These are phyloP conservation scores for Barypeithes pellucidus DNA, from an alignment of 2,888 invertebrate species.

Conservation along the genomic window DNA sequence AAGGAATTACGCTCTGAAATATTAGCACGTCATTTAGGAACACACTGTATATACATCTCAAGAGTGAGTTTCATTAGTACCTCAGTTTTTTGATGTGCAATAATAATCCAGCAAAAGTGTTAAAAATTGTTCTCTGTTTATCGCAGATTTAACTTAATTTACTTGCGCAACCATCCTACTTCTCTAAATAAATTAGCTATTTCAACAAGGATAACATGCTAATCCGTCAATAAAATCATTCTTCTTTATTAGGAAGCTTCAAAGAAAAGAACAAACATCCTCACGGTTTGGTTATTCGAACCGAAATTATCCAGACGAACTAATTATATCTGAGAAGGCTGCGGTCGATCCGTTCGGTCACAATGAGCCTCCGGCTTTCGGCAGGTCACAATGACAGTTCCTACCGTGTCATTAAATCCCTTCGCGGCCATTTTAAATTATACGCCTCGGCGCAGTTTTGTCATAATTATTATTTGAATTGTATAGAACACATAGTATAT, in stretches of 20 bases:
- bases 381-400: constrained; percentile 67
- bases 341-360: constrained; percentile 36
- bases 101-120: too few species aligned
- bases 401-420: constrained; percentile 49
- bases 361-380: constrained; percentile 62
- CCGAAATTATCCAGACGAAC: constrained; percentile 42
- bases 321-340: constrained; percentile 42
- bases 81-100: too few species aligned
- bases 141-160: too few species aligned
- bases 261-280: constrained; percentile 5
- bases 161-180: too few species aligned
- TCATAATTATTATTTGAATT: constrained; percentile 68
- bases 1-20: too few species aligned
- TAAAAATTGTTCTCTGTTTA: too few species aligned
- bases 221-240: too few species aligned
- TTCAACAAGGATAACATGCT: too few species aligned
- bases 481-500: constrained; percentile 58
- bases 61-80: too few species aligned
- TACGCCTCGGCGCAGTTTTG: constrained; percentile 66
- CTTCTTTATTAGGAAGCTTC: too few species aligned
- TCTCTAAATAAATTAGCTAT: background rate
- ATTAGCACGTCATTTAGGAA: too few species aligned
- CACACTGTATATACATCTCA: too few species aligned
- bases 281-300: constrained; percentile 5
- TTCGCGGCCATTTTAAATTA: constrained; percentile 64